phyloP scores from a whole-genome alignment of 2,888 invertebrate species.

The Phaonia tiefii region DNA sequence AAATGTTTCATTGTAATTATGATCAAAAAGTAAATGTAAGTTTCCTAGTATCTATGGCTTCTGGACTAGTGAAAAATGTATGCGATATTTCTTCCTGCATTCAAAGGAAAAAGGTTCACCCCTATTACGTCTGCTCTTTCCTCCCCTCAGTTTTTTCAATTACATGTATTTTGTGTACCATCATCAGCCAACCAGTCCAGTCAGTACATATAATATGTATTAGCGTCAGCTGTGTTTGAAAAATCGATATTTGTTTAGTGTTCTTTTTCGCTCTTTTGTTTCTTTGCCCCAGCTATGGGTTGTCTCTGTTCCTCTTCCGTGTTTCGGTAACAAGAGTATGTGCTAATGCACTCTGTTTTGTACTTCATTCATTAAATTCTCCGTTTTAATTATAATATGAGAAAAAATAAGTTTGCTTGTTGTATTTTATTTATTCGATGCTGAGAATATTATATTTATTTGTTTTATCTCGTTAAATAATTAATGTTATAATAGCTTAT shows the following conservation, averaged over 20 bases:
- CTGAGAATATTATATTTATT: not conserved
- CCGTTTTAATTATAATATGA: not conserved
- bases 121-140: constrained; percentile 22
- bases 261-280: constrained; percentile 19
- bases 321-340: not conserved
- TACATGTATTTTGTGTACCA: constrained; percentile 31
- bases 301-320: constrained; percentile 28
- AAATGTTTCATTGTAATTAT: too few species aligned
- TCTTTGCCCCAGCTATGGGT: constrained; percentile 19
- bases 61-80: constrained; percentile 4
- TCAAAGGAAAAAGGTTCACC: constrained; percentile 15
- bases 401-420: not conserved
- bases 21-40: too few species aligned
- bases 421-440: not conserved
- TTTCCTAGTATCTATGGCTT: constrained; percentile 27
- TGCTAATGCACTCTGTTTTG: constrained; percentile 35
- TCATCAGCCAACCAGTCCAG: not conserved
- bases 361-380: constrained; percentile 39
- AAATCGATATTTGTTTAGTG: constrained; percentile 56
- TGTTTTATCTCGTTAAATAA: not conserved
- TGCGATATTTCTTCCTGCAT: constrained; percentile 1
- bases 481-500: not conserved
- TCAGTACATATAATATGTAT: constrained; percentile 8
- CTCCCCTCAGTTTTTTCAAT: constrained; percentile 19
- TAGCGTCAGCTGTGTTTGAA: constrained; percentile 62